Conservation (phyloP, 2,888 invertebrate species). For the Orthonevra nobilis region DNA sequence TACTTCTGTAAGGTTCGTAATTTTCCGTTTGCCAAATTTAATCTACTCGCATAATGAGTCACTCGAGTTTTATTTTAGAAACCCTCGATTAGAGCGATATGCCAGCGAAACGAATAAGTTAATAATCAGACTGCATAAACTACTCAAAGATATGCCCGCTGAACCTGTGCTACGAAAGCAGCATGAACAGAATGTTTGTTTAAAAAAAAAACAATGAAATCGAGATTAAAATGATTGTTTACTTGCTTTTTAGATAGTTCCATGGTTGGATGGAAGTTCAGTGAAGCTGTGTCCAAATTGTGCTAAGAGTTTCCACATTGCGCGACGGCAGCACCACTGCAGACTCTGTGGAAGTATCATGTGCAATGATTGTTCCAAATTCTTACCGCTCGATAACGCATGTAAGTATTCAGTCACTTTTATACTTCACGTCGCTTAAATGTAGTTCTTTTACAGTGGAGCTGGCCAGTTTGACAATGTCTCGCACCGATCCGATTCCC, state of each 20-base stretch:
- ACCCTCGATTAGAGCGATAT: constrained; percentile 89
- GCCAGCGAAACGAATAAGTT: constrained; percentile 97
- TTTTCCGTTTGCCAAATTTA: background rate
- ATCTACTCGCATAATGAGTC: background rate
- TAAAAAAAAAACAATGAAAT: background rate
- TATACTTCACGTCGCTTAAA: background rate
- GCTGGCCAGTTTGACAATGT: constrained; percentile 76
- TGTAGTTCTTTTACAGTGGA: constrained; percentile 72
- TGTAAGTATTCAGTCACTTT: constrained; percentile 81
- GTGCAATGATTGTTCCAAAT: constrained; percentile 94
- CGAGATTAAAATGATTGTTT: too few species aligned
- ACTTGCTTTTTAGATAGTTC: constrained; percentile 86
- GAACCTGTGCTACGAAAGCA: constrained; percentile 88
- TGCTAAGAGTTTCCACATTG: constrained; percentile 91
- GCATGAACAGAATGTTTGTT: constrained; percentile 83
- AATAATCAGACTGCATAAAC: constrained; percentile 94
- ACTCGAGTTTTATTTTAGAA: constrained; percentile 79
- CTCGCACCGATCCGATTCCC: constrained; percentile 74
- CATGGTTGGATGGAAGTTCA: constrained; percentile 95
- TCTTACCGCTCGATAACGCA: constrained; percentile 89
- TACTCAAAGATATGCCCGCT: constrained; percentile 89
- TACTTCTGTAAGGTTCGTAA: constrained; percentile 83
- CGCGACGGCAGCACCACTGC: constrained; percentile 97
- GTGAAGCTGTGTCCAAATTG: constrained; percentile 95
- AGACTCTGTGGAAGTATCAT: constrained; percentile 95